Percentiles rank a stretch among this genome's conserved stretches.
These are phyloP conservation scores for Drosophila bipectinata DNA, from an alignment of 1,140 invertebrate genomes.

Conservation along the genomic window DNA sequence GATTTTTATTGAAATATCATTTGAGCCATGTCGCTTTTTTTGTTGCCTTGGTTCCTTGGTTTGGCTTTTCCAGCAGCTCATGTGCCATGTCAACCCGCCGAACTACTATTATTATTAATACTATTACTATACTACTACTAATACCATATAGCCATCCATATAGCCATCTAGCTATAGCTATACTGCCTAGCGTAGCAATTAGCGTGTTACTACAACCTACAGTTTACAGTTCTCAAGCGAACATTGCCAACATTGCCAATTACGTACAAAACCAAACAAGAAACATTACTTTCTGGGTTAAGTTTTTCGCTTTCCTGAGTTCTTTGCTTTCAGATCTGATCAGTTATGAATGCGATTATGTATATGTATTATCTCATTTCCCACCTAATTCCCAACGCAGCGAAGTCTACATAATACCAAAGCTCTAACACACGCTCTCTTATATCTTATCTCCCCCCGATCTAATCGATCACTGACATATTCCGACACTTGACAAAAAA, in stretches of 20 bases:
- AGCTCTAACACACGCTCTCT: conserved; percentile 75
- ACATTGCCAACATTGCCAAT: conserved; percentile 27
- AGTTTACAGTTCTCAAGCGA: conserved; percentile 51
- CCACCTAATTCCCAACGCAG: conserved; percentile 29
- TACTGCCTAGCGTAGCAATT: conserved; percentile 62
- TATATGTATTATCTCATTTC: conserved; percentile 65
- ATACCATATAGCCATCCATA: conserved; percentile 27
- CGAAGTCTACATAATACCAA: conserved; percentile 44
- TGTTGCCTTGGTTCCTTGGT: conserved; percentile 16
- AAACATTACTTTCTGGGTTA: conserved; percentile 43
- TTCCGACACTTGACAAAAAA: conserved; percentile 5
- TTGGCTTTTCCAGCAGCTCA: conserved; percentile 42
- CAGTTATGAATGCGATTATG: conserved; percentile 45
- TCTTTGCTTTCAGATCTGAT: conserved; percentile 38
- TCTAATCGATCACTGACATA: conserved; percentile 40
- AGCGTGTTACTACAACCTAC: conserved; percentile 52
- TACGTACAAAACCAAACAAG: conserved; percentile 52
- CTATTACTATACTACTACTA: not conserved
- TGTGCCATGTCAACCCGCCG: conserved; percentile 45
- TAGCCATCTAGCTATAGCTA: conserved; percentile 55
- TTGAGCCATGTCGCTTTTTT: conserved; percentile 28
- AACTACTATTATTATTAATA: conserved; percentile 11
- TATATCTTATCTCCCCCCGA: conserved; percentile 70
- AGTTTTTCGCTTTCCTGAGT: conserved; percentile 27
- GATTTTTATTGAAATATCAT: conserved; percentile 56